Base-by-base conservation (phyloP, 2,113 vertebrate species). In the Tamias sibiricus region DNA sequence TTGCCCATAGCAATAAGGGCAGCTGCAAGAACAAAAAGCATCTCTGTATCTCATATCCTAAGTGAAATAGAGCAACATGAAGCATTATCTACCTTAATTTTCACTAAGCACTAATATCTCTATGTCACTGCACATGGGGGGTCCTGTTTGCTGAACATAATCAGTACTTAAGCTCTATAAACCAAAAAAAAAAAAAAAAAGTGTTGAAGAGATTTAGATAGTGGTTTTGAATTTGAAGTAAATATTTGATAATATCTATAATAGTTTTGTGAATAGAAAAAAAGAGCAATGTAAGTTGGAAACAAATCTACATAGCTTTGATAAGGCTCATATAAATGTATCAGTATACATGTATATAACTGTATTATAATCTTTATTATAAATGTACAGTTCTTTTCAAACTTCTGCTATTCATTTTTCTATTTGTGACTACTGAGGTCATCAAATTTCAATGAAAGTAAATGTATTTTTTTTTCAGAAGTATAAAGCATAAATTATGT, bases 391-490 rank as follows among this genome's bases (percentile, higher is more conserved):
- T 17, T 47, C 68, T 86, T 96, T 95, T 74, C 57, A 81, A 79
- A 88, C 42, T 96, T 64, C 77, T 62, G 57, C 26, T 72, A 35
- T 77, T 69, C 37, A 6, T 47, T 95, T 79, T 91, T 28, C 47
- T 95, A 20, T 92, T 22, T 91, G 72, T 1, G 81, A 62, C 69
- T 92, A 44, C 71, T 57, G 40, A 76, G 82, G 2, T 52, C 26
- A 71, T 96, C 82, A 98, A 26, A 22, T 92, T 96, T 79, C 81
- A 88, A 93, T 87, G 37, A 95, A 97, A 86, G 44, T 91, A 95
- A 98, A 84, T 75, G 54, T 95, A 77, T 95, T 95, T 98, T 95
- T 95, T 98, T 97, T 42, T 26, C 24, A 28, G 59, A 62, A 62
- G 9, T 62, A 9, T 62, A 96, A 91, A 57, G 91, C 37, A 4